Evolutionary conservation across 1,140 invertebrate species (phyloP).

Genomic region (Drosophila ficusphila): DNA sequence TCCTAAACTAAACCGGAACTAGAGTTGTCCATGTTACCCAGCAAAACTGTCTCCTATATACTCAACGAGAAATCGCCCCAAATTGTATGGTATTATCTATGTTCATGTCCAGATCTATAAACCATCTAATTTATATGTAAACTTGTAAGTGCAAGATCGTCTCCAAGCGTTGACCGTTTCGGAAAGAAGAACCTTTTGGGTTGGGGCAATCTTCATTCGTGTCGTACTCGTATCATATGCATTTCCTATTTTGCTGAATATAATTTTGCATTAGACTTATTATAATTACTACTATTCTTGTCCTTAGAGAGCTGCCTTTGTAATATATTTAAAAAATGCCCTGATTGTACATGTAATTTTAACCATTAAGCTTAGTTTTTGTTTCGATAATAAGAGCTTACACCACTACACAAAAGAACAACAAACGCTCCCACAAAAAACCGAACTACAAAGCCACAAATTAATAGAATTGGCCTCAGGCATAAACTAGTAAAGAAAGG

Average conservation of each 20-base stretch:
- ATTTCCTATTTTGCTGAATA: constrained; percentile 61
- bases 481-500: constrained; percentile 43
- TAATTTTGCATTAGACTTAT: constrained; percentile 51
- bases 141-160: constrained; percentile 13
- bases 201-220: constrained; percentile 40
- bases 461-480: constrained; percentile 69
- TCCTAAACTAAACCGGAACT: constrained; percentile 47
- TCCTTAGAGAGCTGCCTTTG: constrained; percentile 67
- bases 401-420: constrained; percentile 30
- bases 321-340: constrained; percentile 76
- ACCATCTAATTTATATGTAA: constrained; percentile 38
- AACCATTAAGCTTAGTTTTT: constrained; percentile 41
- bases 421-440: constrained; percentile 19
- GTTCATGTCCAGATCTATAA: constrained; percentile 43
- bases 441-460: constrained; percentile 28
- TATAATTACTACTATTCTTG: constrained; percentile 26
- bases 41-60: constrained; percentile 70
- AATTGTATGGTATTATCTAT: constrained; percentile 78
- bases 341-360: constrained; percentile 64
- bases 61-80: constrained; percentile 52
- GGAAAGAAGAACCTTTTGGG: constrained; percentile 9
- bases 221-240: constrained; percentile 47
- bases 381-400: constrained; percentile 68
- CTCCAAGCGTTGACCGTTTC: constrained; percentile 56
- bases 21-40: background rate